These are phyloP conservation scores for Tenthredo amoena DNA, from an alignment of 2,888 invertebrate species.

Conservation along the genomic window DNA sequence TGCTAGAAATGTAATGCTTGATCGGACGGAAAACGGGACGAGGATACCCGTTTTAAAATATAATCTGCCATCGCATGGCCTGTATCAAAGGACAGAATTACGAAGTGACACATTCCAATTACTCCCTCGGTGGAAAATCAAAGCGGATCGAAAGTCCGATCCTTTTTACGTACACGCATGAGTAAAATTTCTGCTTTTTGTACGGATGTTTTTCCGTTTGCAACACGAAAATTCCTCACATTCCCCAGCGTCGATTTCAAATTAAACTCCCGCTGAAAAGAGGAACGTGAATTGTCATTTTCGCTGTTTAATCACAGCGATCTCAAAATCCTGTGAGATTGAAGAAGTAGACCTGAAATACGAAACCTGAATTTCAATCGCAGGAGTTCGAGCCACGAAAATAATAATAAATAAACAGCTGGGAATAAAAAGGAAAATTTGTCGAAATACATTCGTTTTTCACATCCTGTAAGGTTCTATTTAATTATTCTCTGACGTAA, in stretches of 20 bases:
- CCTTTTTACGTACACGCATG: neutral
- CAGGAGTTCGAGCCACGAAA: neutral
- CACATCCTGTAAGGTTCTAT: neutral
- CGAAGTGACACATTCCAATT: neutral
- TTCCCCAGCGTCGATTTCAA: neutral
- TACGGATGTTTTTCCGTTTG: neutral
- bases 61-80: neutral
- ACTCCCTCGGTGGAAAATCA: neutral
- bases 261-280: constrained; percentile 6
- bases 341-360: neutral
- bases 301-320: neutral
- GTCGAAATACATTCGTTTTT: neutral
- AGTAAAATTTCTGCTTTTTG: neutral
- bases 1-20: too few relatives aligned
- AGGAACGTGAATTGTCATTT: neutral
- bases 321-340: neutral
- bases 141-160: too few relatives aligned
- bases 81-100: neutral
- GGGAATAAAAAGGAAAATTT: neutral
- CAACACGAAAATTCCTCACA: neutral
- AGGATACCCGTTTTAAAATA: neutral
- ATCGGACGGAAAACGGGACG: neutral
- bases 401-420: neutral
- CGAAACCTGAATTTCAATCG: neutral
- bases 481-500: neutral